Percentiles rank a stretch among this genome's conserved stretches.
Conservation (phyloP, 1,140 invertebrate species). For the Diabrotica virgifera region DNA sequence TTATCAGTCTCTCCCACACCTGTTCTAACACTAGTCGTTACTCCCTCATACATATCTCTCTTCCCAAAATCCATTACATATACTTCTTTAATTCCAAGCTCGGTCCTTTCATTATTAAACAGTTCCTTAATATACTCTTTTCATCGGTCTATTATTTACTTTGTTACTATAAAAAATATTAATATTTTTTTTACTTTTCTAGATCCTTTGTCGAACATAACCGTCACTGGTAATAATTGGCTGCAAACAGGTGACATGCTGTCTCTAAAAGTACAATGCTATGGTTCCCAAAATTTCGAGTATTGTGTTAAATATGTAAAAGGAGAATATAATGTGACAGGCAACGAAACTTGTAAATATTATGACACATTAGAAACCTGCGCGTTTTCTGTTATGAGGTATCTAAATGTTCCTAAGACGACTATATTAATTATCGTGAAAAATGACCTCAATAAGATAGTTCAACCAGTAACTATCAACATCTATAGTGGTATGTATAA, state of each 20-base stretch:
- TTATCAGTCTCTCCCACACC: no score
- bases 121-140: no score
- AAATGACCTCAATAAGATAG: conserved; percentile 67
- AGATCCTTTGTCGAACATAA: conserved; percentile 67
- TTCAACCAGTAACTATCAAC: conserved; percentile 69
- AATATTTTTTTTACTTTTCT: conserved; percentile 36
- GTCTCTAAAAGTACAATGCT: conserved; percentile 66
- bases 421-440: conserved; percentile 71
- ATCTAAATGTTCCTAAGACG: conserved; percentile 64
- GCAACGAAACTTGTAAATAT: conserved; percentile 67
- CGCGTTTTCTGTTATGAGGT: conserved; percentile 62
- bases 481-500: conserved; percentile 71
- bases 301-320: conserved; percentile 61
- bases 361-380: conserved; percentile 52
- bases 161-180: no score
- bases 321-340: conserved; percentile 73
- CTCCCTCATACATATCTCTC: no score
- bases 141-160: no score
- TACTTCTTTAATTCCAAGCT: no score
- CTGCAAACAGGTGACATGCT: conserved; percentile 74
- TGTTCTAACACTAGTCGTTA: no score
- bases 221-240: conserved; percentile 71
- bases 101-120: no score
- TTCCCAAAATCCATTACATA: no score
- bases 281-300: conserved; percentile 66